These are phyloP conservation scores for Drosophila trichaetosa DNA, from an alignment of 2,888 invertebrate species.

Conservation along the genomic window DNA sequence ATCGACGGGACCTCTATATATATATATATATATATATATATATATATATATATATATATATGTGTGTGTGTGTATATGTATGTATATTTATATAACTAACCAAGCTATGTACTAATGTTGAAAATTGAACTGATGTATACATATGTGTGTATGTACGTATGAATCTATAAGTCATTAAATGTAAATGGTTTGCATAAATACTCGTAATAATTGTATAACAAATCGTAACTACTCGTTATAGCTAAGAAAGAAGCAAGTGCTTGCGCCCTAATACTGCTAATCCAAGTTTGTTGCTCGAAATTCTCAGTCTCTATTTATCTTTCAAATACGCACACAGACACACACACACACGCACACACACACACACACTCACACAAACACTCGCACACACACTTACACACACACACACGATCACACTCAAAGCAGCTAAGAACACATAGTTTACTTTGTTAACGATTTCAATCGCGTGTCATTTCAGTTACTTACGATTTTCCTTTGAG, in stretches of 20 bases:
- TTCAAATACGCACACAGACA: slow-evolving; percentile 1
- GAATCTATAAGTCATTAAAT: slow-evolving; percentile 24
- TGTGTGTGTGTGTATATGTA: not conserved
- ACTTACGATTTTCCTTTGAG: slow-evolving; percentile 20
- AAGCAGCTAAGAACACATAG: not conserved
- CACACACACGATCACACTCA: not conserved
- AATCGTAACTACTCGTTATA: slow-evolving; percentile 22
- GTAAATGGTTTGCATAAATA: slow-evolving; percentile 52
- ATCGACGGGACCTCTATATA: slow-evolving; percentile 1
- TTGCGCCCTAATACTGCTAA: slow-evolving; percentile 47
- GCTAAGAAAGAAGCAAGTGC: slow-evolving; percentile 48
- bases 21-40: not conserved
- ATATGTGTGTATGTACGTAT: slow-evolving; percentile 13
- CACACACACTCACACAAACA: slow-evolving; percentile 1
- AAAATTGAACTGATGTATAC: not conserved
- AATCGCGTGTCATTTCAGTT: slow-evolving; percentile 1
- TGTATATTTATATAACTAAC: not conserved
- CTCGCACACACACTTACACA: not conserved
- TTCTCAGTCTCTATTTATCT: slow-evolving; percentile 53
- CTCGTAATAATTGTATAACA: slow-evolving; percentile 26
- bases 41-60: not conserved
- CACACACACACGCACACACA: slow-evolving; percentile 3
- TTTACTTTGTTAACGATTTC: slow-evolving; percentile 16
- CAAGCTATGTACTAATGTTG: not conserved
- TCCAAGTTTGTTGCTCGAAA: slow-evolving; percentile 60